Percentiles rank a stretch among this genome's conserved stretches.
These are phyloP conservation scores for Chamaetylas fuelleborni DNA, from an alignment of 2,113 vertebrate species.

Conservation along the genomic window DNA sequence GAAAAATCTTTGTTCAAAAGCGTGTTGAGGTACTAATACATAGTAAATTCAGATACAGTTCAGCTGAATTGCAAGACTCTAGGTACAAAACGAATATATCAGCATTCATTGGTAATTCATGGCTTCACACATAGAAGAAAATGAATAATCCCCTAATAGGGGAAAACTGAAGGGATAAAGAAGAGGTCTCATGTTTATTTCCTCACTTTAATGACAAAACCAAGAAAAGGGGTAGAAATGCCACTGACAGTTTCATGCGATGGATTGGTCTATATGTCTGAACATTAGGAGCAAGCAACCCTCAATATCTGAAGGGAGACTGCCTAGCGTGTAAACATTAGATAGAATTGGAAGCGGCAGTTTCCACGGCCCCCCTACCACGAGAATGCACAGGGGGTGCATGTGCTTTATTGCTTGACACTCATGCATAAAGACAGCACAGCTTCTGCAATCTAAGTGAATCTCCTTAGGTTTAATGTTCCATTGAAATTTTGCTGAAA, in stretches of 20 bases:
- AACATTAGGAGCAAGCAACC: slow-evolving; percentile 1
- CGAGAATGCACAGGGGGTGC: not conserved
- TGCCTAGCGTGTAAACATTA: slow-evolving; percentile 41
- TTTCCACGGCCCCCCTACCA: slow-evolving; percentile 2
- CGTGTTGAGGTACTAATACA: not conserved
- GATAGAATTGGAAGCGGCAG: slow-evolving; percentile 29
- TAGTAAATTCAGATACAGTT: slow-evolving; percentile 10
- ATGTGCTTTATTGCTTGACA: slow-evolving; percentile 22
- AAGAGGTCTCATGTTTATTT: slow-evolving; percentile 27
- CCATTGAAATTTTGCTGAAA: slow-evolving; percentile 60
- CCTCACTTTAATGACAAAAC: slow-evolving; percentile 23
- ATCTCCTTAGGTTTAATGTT: slow-evolving; percentile 57
- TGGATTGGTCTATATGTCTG: slow-evolving; percentile 16
- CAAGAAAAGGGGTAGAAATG: slow-evolving; percentile 7
- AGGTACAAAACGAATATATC: not conserved
- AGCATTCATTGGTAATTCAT: not conserved
- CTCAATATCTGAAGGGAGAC: slow-evolving; percentile 20
- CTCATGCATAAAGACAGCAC: slow-evolving; percentile 41
- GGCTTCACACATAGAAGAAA: not conserved
- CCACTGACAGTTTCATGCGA: slow-evolving; percentile 26
- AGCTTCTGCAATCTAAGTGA: slow-evolving; percentile 29
- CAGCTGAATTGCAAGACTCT: not conserved
- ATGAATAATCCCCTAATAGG: slow-evolving; percentile 29
- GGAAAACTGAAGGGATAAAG: not conserved
- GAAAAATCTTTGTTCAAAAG: slow-evolving; percentile 26